A percentile compares a stretch with the other conserved stretches of the same genome.
Evolutionary conservation across 2,113 vertebrate genomes (phyloP).

Genomic region (Phalacrocorax brasilianus): DNA sequence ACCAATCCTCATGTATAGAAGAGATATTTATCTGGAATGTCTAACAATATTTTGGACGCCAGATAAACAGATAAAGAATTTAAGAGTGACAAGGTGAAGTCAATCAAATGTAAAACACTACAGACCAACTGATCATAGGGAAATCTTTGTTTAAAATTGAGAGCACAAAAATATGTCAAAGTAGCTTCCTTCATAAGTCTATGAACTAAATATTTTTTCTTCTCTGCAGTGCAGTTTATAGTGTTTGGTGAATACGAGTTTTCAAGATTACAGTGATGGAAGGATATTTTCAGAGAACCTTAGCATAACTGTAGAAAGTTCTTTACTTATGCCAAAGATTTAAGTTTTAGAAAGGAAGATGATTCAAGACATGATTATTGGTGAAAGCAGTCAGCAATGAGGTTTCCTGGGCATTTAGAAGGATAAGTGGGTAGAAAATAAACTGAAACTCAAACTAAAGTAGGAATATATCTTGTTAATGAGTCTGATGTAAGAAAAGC

Average conservation of each 20-base stretch:
- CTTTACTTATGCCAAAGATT: not conserved
- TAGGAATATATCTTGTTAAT: not conserved
- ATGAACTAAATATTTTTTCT: not conserved
- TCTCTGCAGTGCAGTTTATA: not conserved
- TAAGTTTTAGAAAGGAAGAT: not conserved
- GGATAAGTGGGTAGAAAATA: not conserved
- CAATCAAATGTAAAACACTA: not conserved
- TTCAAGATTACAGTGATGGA: not conserved
- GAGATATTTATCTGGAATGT: rapidly evolving
- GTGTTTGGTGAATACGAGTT: not conserved
- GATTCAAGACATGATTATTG: not conserved
- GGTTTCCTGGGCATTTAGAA: not conserved
- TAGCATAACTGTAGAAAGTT: not conserved
- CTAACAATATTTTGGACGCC: not conserved
- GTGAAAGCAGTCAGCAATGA: not conserved
- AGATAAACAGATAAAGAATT: not conserved
- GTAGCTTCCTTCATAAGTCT: not conserved
- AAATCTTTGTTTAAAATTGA: not conserved
- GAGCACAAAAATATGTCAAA: not conserved
- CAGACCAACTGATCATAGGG: rapidly evolving
- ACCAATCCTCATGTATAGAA: not conserved
- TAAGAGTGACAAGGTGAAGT: not conserved
- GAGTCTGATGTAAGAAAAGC: not conserved
- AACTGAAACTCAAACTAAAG: not conserved
- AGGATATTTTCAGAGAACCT: not conserved